Evolutionary conservation across 30 jellyfish, hydroid and myxozoan species (phyloP).

Genomic region (Aurelia sp.): DNA sequence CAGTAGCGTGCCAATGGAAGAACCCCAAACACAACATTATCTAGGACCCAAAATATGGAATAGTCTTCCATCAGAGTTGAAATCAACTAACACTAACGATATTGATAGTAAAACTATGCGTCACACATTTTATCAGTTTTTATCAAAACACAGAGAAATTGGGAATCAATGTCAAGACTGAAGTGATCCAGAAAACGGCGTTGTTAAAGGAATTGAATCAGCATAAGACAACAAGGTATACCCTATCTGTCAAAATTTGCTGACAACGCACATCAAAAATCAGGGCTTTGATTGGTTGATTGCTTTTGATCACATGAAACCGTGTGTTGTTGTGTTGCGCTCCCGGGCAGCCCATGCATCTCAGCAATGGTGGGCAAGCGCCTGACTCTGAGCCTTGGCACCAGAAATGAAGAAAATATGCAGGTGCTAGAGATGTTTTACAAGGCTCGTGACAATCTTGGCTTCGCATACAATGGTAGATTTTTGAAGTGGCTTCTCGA

Average conservation of each 20-base stretch:
- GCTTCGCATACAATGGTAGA: neutral
- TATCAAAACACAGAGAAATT: no score
- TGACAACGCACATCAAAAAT: neutral
- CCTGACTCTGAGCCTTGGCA: slow-evolving; percentile 2
- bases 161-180: no score
- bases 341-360: neutral
- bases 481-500: neutral
- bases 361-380: slow-evolving; percentile 4
- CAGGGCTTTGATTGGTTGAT: slow-evolving; percentile 9
- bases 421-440: neutral
- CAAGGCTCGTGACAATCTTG: slow-evolving; percentile 11
- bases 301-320: slow-evolving; percentile 1
- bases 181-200: no score
- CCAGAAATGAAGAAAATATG: neutral
- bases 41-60: no score
- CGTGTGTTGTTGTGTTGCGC: neutral
- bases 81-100: no score
- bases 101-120: no score
- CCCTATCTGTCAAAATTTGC: no score
- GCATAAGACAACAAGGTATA: no score
- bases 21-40: no score
- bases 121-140: no score
- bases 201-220: neutral
- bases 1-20: no score
- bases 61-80: no score